phyloP scores from a whole-genome alignment of 2,797 vertebrate genomes.

The Eulemur coronatus region DNA sequence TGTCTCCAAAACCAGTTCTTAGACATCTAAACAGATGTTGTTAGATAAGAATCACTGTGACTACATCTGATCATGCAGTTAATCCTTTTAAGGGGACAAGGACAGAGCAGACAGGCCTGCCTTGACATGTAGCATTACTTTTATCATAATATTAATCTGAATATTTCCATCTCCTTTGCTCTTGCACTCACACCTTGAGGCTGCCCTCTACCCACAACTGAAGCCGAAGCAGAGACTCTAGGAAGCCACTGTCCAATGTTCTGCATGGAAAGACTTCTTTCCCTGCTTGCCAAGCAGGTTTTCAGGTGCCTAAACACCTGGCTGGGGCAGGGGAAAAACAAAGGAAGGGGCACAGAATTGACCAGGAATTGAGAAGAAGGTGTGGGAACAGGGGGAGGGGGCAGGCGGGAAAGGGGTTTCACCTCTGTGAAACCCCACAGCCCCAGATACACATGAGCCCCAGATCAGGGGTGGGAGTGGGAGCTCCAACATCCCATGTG shows the following conservation, averaged over 20 bases:
- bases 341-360: not conserved
- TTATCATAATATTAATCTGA: not conserved
- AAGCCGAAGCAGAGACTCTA: not conserved
- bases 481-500: not conserved
- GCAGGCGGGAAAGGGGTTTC: rapidly evolving
- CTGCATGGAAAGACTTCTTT: not conserved
- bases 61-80: not conserved
- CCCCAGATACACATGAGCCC: not conserved
- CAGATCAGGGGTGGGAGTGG: not conserved
- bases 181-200: not conserved
- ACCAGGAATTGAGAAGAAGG: not conserved
- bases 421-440: not conserved
- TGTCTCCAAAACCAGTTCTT: not conserved
- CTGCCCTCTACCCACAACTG: not conserved
- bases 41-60: not conserved
- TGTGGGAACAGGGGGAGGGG: not conserved
- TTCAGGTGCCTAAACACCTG: not conserved
- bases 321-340: not conserved
- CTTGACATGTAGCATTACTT: not conserved
- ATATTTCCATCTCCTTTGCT: not conserved
- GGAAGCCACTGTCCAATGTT: not conserved
- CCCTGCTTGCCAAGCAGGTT: not conserved
- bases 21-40: not conserved
- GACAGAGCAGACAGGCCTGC: not conserved
- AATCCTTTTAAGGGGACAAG: not conserved